Percentiles rank a stretch among this genome's conserved stretches.
Evolutionary conservation across 1,140 invertebrate genomes (phyloP).

Genomic region (Brachionus plicatilis): DNA sequence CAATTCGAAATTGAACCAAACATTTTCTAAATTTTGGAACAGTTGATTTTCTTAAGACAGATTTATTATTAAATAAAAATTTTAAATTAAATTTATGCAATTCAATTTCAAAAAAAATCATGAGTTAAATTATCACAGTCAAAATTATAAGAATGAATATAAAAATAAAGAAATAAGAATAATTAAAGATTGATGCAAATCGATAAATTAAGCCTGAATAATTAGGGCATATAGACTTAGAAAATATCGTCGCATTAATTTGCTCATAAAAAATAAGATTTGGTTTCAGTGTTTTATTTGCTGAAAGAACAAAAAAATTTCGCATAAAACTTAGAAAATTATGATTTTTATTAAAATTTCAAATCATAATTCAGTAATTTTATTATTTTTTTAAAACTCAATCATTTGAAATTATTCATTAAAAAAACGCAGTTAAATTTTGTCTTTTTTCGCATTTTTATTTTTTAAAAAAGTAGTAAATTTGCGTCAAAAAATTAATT

Average conservation of each 20-base stretch:
- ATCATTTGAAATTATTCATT: neutral
- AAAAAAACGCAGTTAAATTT: neutral
- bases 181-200: neutral
- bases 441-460: neutral
- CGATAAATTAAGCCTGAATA: neutral
- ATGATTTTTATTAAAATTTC: slow-evolving; percentile 8
- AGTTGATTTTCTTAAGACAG: neutral
- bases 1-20: slow-evolving; percentile 31
- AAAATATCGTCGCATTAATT: neutral
- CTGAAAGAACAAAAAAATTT: neutral
- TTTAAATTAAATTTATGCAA: neutral
- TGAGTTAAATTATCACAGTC: neutral
- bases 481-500: no score
- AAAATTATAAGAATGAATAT: neutral
- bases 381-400: neutral
- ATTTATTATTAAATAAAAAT: neutral
- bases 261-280: neutral
- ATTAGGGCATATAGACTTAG: neutral
- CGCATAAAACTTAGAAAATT: neutral
- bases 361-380: neutral
- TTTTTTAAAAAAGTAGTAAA: neutral
- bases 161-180: neutral
- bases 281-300: neutral
- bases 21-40: neutral
- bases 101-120: neutral